Percentiles rank a stretch among this genome's conserved stretches.
Evolutionary conservation across 1,140 invertebrate genomes (phyloP).

Genomic region (Grapholita molesta): DNA sequence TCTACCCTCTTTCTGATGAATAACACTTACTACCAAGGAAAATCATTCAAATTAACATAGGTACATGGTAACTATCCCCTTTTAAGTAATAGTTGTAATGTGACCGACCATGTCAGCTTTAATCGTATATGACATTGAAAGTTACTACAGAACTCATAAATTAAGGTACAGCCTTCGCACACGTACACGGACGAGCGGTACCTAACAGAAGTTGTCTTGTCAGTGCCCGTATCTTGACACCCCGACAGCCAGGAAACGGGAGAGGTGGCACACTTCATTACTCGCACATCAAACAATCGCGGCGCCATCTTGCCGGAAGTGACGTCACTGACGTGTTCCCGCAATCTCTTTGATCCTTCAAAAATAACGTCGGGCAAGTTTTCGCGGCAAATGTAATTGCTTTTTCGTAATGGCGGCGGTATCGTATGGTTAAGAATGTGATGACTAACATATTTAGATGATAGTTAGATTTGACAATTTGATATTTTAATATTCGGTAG

Average conservation of each 20-base stretch:
- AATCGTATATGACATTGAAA: too few species aligned
- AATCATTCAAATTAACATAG: too few species aligned
- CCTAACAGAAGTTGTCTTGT: conserved; percentile 52
- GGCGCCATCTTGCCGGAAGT: conserved; percentile 74
- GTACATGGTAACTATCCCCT: too few species aligned
- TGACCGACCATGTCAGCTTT: too few species aligned
- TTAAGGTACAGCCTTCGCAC: not conserved
- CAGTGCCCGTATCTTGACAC: conserved; percentile 62
- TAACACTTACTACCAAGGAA: too few species aligned
- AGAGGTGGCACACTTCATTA: conserved; percentile 73
- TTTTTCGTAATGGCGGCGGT: conserved; percentile 24
- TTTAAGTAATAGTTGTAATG: too few species aligned
- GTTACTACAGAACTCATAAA: not conserved
- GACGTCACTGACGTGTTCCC: conserved; percentile 60
- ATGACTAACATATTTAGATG: not conserved
- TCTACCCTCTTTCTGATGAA: too few species aligned
- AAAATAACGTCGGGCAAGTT: conserved; percentile 45
- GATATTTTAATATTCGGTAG: too few species aligned
- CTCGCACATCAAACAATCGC: conserved; percentile 74
- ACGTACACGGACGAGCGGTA: conserved; percentile 21
- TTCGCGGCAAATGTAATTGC: conserved; percentile 37
- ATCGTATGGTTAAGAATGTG: not conserved
- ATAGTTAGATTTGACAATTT: too few species aligned
- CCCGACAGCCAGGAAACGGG: conserved; percentile 62
- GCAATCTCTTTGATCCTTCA: conserved; percentile 69